These are phyloP conservation scores for Drosophila erecta DNA, from an alignment of 1,140 invertebrate species.

Conservation along the genomic window DNA sequence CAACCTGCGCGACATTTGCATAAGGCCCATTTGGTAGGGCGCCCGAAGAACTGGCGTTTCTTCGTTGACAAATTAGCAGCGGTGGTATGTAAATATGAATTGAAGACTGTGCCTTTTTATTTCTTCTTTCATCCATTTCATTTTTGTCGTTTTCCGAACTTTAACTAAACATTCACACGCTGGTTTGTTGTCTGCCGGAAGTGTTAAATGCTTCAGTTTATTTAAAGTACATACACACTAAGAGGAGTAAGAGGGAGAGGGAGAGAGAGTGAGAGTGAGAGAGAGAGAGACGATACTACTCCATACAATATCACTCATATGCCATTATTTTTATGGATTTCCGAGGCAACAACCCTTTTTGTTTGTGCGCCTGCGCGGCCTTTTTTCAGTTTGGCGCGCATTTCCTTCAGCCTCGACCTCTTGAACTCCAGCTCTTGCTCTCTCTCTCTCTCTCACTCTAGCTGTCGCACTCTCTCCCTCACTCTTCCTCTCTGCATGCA, in stretches of 20 bases:
- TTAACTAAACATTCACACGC: conserved; percentile 77
- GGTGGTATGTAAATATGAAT: conserved; percentile 33
- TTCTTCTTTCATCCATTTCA: neutral
- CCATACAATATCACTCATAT: conserved; percentile 75
- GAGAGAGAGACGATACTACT: conserved; percentile 2
- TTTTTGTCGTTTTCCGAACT: conserved; percentile 21
- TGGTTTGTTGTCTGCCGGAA: conserved; percentile 72
- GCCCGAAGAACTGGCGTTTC: conserved; percentile 3
- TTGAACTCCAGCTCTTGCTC: conserved; percentile 34
- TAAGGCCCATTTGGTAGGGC: conserved; percentile 4
- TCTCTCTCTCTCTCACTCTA: conserved; percentile 27
- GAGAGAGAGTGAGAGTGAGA: conserved; percentile 8
- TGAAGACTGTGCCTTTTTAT: conserved; percentile 11
- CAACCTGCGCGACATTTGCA: conserved; percentile 6
- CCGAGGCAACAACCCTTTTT: conserved; percentile 65
- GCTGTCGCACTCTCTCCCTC: conserved; percentile 11
- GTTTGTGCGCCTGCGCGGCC: conserved; percentile 50
- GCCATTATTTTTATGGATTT: conserved; percentile 76
- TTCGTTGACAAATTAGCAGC: conserved; percentile 35
- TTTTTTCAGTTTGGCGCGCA: conserved; percentile 69
- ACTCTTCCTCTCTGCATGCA: neutral
- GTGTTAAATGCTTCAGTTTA: conserved; percentile 82
- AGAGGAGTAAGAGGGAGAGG: conserved; percentile 12
- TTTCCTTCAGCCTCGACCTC: conserved; percentile 51
- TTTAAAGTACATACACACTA: conserved; percentile 73